phyloP scores from a whole-genome alignment of 2,888 invertebrate species.

The Falcaria lacertinaria region DNA sequence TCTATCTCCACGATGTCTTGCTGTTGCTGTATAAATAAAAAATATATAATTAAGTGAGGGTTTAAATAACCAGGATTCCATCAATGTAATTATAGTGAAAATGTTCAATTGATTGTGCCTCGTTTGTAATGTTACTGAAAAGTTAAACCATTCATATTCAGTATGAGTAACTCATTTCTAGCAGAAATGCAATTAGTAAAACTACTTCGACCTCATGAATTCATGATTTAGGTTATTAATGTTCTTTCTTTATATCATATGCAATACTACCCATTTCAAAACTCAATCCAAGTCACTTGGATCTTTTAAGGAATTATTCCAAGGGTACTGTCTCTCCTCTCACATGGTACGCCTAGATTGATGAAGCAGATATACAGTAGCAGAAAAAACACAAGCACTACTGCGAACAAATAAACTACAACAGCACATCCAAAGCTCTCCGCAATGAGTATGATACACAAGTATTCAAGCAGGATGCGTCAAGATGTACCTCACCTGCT shows the following conservation, averaged over 20 bases:
- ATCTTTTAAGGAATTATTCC: background rate
- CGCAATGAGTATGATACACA: slow-evolving; percentile 50
- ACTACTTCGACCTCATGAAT: slow-evolving; percentile 4
- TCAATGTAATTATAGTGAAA: background rate
- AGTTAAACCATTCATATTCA: background rate
- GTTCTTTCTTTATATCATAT: background rate
- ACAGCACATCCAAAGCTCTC: slow-evolving; percentile 78
- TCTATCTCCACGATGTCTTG: slow-evolving; percentile 86
- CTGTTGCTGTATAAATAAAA: slow-evolving; percentile 43
- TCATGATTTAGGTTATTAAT: slow-evolving; percentile 1
- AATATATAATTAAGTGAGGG: slow-evolving; percentile 2
- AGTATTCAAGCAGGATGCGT: slow-evolving; percentile 67
- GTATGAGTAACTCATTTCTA: background rate
- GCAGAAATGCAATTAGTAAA: slow-evolving; percentile 10
- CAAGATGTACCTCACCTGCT: slow-evolving; percentile 75
- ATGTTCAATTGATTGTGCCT: background rate
- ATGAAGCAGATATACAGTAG: slow-evolving; percentile 50
- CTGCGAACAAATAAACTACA: slow-evolving; percentile 51
- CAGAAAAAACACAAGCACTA: slow-evolving; percentile 60
- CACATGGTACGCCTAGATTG: slow-evolving; percentile 30
- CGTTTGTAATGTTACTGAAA: background rate
- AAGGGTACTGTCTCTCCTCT: slow-evolving; percentile 17
- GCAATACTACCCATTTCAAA: slow-evolving; percentile 14
- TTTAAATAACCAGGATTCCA: background rate
- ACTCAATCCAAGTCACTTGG: slow-evolving; percentile 3